Evolutionary conservation across 2,888 invertebrate species (phyloP), one percentile per base, ranked within the genome.

Genomic region (Clostera curtula): DNA sequence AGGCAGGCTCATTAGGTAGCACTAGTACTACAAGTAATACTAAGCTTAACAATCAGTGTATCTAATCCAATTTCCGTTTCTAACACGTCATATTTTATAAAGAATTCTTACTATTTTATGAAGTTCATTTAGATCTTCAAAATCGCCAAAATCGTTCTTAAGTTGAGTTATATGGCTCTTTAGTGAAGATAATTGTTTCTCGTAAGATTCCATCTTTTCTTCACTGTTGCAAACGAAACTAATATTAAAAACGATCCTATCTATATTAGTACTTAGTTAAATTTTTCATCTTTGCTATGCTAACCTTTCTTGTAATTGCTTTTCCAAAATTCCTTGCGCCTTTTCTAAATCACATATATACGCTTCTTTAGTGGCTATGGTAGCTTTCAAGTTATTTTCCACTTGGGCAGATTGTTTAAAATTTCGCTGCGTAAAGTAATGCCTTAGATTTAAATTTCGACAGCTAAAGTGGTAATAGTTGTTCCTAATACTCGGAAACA

Each of bases 121-220:
- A 17, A 79, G 54, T 15, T 70, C 59, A 22, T 48, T 52, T n/a
- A 74, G 36, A 40, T 68, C 69, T 38, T 71, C 63, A 31, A 73
- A 65, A 34, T 68, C 68, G 9, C 67, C 73, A 37, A 72, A 73
- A 34, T 73, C 70, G 32, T 69, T 47, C 45, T 73, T 65, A 17
- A 80, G 36, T 34, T 69, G 56, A 9, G 42, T 32, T 13, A 82
- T 63, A n/a, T 72, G 59, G 25, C 40, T 49, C 46, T 75, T 74
- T 3, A 79, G 49, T 12, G 53, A 37, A 4, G 50, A 34, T 20
- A 83, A 43, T 42, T 82, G 70, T 12, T 66, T 44, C 42, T 75
- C 67, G 37, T 82, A 76, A 1, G 49, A 43, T 31, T 46, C 52
- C 62, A 74, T 67, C 56, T 79, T 75, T 3, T 22, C 38, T 54